Base-by-base conservation (phyloP, 1,140 invertebrate species). In the Latrodectus geometricus region DNA sequence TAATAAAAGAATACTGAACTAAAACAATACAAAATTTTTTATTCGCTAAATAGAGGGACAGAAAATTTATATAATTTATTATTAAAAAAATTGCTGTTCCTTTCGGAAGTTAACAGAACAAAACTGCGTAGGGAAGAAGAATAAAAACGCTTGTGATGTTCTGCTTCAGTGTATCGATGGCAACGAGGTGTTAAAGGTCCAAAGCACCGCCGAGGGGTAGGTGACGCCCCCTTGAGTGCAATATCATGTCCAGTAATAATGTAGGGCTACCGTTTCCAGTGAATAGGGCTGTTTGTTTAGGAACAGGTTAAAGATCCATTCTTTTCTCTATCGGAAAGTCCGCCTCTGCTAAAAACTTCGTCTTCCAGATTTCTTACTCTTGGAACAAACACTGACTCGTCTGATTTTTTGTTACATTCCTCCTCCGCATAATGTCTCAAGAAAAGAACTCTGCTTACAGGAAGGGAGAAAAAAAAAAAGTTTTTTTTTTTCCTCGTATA, bases 241-340 rank as follows among this genome's bases (percentile, higher is more conserved):
- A 83, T 83, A 83, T 74, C 80, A 50, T 83, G 80, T 74, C 54
- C 80, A 21, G 70, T 50, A 72, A 81, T 72, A 81, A 81, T 68
- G 68, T 35, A 70, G 49, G n/a, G 50, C 73, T 74, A 74, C 48
- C 65, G 20, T 52, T 69, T 70, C 20, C 21, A 35, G 20, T 52
- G 20, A 48, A 35, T 20, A 15, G 54, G 65, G 65, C 79, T 81
- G 79, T 81, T 81, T 81, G 68, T 81, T 81, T 56, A 72, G 69
- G 66, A 81, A 72, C 66, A 72, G 50, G 68, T 54, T 72, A 81
- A n/a, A 23, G n/a, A 35, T 35, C 35, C 35, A 35, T 15, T 65
- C 14, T 65, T 65, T 11, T 15, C 61, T 11, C 61, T 21, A 21
- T 69, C 21, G n/a, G 14, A 35, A 11, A 17, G 54, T 61, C 11